Evolutionary conservation across 2,888 invertebrate species (phyloP).

Genomic region (Gastracanthus pulcherrimus): DNA sequence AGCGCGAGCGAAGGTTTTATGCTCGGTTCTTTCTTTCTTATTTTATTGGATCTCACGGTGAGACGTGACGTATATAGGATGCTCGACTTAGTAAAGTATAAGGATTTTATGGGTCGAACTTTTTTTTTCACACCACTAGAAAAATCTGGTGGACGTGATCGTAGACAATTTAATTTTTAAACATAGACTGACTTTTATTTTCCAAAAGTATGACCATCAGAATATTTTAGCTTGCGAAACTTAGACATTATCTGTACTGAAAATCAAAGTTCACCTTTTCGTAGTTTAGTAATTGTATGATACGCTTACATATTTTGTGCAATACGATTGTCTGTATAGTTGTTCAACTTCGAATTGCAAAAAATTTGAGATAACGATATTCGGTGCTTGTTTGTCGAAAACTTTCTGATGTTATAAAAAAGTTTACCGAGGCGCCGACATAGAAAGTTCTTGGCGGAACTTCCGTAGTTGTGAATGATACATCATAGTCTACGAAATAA

Average conservation of each 20-base stretch:
- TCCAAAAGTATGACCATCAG: too few species aligned
- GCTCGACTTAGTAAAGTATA: background rate
- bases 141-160: background rate
- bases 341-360: background rate
- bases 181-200: background rate
- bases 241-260: background rate
- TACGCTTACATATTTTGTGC: background rate
- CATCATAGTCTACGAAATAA: background rate
- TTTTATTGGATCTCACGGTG: background rate
- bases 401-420: background rate
- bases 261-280: background rate
- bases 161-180: background rate
- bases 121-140: background rate
- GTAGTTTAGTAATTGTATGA: background rate
- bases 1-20: background rate
- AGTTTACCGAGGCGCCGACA: background rate
- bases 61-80: background rate
- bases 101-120: background rate
- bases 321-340: background rate
- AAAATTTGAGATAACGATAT: background rate
- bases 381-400: background rate
- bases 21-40: background rate
- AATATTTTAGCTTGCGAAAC: background rate
- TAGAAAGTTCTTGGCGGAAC: background rate
- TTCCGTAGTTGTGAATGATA: background rate